Base-by-base conservation (phyloP, 2,888 invertebrate genomes). In the Polyommatus icarus region DNA sequence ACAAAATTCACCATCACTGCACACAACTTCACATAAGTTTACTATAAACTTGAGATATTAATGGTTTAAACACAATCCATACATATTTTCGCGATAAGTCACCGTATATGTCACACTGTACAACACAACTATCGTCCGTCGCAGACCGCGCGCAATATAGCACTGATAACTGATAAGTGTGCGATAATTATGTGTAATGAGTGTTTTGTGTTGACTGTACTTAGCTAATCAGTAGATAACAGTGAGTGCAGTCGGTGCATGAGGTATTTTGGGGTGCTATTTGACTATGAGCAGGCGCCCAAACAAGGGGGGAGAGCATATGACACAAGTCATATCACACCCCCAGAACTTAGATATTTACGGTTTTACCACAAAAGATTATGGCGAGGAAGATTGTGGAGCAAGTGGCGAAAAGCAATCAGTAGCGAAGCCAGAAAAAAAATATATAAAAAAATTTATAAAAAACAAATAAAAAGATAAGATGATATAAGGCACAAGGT, bases 121-220 rank as follows among this genome's bases (percentile, higher is more conserved):
- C 12, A 20, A 36, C 32, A 72, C 72, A 20, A 46, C n/a, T n/a
- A n/a, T n/a, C n/a, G n/a, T n/a, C 46, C 72, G 72, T 3, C 72
- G 72, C n/a, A 10, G 72, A 1, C 36, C 40, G 40, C 36, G 72
- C 40, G 72, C 71, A 18, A 40, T 71, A 10, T 7, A 40, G 8
- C 18, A 71, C 71, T 71, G 36, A 71, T 71, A 71, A 71, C 71
- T 71, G 36, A 71, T 71, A 71, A 71, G 36, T 72, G 15, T 50
- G 50, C 12, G 50, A 50, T 50, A 50, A 71, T 32, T 4, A 15
- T 29, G 32, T 36, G 8, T 71, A 71, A 71, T 36, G 71, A 36
- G 46, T 72, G 72, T 72, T 72, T 40, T 72, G 36, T 72, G 72
- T 10, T n/a, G 20, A 15, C 24, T 24, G 1, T 40, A 7, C 46